Base-by-base conservation (phyloP, 1,140 invertebrate genomes). In the Manduca sexta region DNA sequence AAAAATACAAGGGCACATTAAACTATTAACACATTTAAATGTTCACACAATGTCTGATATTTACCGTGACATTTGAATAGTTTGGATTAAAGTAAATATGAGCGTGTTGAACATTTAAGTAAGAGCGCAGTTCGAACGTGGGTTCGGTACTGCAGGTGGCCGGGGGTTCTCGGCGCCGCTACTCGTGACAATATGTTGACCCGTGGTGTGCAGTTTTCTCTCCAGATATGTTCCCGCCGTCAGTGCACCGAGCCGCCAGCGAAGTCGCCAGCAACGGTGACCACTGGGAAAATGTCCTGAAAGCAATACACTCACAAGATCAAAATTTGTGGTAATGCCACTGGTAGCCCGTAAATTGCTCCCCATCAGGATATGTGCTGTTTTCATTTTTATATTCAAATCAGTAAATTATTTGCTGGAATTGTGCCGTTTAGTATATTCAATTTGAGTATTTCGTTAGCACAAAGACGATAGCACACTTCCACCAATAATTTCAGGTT, bases 201-300 rank as follows among this genome's bases (percentile, higher is more conserved):
- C 56, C 75, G 84, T 84, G 71, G 82, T 85, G 81, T 82, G 83
- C 76, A 87, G 86, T 87, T 87, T 77, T 86, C 74, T 87, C 86
- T 76, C 62, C 86, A 87, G 86, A 84, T 87, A 52, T 59, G 68
- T 68, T 74, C 61, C 70, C 76, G 76, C 65, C 77, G 31, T 45
- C 78, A 35, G 72, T 76, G 16, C 72, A 61, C 33, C 74, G 74
- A 31, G 80, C 77, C 42, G 84, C 78, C 60, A 50, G 43, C 63
- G 76, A 87, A 54, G 84, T 87, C 53, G 82, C 84, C 47, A 42
- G 58, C 69, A 84, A 82, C 69, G 84, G 84, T 53, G 84, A 86
- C 74, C 78, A 77, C 69, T 85, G 82, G 84, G 82, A 86, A 81
- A 78, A 74, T 72, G 78, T 79, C 60, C 82, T 86, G 80, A 86